Conservation (phyloP, 1,140 invertebrate species). For the Musca vetustissima region DNA sequence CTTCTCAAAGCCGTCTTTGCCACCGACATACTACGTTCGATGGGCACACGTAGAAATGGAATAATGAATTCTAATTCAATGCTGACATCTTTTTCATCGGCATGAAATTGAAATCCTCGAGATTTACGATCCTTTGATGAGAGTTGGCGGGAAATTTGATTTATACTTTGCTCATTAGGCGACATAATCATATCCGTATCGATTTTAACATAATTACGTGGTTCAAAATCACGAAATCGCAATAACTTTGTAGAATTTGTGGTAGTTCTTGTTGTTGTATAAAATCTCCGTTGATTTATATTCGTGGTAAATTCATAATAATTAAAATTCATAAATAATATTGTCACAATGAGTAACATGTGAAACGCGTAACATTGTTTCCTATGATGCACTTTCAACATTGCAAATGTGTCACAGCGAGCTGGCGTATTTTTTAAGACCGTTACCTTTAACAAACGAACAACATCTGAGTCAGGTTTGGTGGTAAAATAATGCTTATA, state of each 20-base stretch:
- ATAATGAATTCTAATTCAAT: constrained; percentile 50
- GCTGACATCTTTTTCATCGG: constrained; percentile 41
- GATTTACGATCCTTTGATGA: constrained; percentile 30
- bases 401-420: too few species aligned
- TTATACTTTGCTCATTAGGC: background rate
- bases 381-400: too few species aligned
- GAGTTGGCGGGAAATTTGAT: background rate
- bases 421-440: too few species aligned
- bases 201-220: constrained; percentile 28
- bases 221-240: constrained; percentile 48
- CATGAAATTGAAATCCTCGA: constrained; percentile 46
- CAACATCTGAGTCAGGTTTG: too few species aligned
- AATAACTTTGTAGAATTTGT: constrained; percentile 27
- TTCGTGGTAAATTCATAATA: background rate
- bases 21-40: constrained; percentile 39
- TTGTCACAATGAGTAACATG: too few species aligned
- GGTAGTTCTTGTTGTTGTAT: background rate
- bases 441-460: too few species aligned
- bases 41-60: constrained; percentile 39
- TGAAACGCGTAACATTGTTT: too few species aligned
- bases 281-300: background rate
- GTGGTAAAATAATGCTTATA: too few species aligned
- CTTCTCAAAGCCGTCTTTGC: constrained; percentile 37
- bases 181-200: background rate
- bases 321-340: constrained; percentile 5